phyloP scores from a whole-genome alignment of 2,888 invertebrate genomes.

The Hipparchia sbordonii region DNA sequence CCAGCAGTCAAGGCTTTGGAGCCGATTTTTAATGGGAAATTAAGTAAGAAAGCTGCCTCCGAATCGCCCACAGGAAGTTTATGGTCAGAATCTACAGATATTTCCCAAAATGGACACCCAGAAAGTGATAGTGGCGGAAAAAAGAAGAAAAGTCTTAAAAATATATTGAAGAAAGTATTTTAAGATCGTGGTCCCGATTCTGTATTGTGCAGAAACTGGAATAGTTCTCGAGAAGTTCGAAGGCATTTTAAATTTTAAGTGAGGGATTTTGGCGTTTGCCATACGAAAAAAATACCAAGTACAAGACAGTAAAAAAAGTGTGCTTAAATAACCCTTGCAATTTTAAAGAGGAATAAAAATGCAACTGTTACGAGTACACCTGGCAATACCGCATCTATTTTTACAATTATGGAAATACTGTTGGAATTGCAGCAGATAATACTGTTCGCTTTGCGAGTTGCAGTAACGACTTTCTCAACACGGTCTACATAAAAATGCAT shows the following conservation, averaged over 20 bases:
- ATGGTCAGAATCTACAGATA: constrained; percentile 76
- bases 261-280: background rate
- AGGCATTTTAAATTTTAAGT: background rate
- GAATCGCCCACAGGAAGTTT: constrained; percentile 76
- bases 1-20: constrained; percentile 63
- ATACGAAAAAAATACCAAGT: background rate
- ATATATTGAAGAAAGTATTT: constrained; percentile 91
- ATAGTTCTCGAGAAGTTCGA: background rate
- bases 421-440: too few relatives aligned
- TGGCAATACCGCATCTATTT: too few relatives aligned
- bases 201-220: background rate
- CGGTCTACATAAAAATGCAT: too few relatives aligned
- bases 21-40: constrained; percentile 67
- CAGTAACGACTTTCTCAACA: too few relatives aligned
- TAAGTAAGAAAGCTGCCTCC: constrained; percentile 65
- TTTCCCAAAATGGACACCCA: constrained; percentile 68
- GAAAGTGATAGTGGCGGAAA: constrained; percentile 57
- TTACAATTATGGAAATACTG: too few relatives aligned
- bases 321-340: too few relatives aligned
- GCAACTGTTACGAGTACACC: too few relatives aligned
- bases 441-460: too few relatives aligned
- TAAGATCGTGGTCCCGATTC: constrained; percentile 60
- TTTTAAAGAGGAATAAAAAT: too few relatives aligned
- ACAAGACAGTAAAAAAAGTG: background rate
- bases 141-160: constrained; percentile 88